Conservation (phyloP, 2,888 invertebrate genomes). For the Odontocolon sp. region DNA sequence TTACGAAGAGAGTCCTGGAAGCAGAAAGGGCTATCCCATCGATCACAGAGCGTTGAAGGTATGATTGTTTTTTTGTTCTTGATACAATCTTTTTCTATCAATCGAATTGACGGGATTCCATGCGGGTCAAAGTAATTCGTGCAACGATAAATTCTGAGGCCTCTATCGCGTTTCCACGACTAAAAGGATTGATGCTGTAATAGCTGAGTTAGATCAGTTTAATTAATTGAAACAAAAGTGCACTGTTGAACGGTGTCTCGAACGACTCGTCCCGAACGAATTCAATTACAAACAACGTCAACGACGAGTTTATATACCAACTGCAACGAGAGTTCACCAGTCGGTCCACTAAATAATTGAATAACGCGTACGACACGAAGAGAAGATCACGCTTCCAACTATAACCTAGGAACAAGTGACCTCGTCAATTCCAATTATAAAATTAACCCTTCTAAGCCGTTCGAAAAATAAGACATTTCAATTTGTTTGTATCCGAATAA, state of each 20-base stretch:
- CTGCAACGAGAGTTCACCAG: neutral
- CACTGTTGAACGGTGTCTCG: constrained; percentile 50
- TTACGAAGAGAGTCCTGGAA: constrained; percentile 84
- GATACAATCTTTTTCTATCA: constrained; percentile 1
- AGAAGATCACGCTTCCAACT: constrained; percentile 24
- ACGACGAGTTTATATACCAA: constrained; percentile 15
- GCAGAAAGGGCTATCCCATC: constrained; percentile 77
- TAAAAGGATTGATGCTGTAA: constrained; percentile 45
- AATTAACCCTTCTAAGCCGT: too few relatives aligned
- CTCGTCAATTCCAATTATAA: constrained; percentile 19
- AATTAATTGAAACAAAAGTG: constrained; percentile 60
- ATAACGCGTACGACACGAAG: constrained; percentile 37
- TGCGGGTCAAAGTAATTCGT: constrained; percentile 18
- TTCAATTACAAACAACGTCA: constrained; percentile 68
- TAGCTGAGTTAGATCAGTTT: constrained; percentile 49
- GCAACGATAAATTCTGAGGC: constrained; percentile 3
- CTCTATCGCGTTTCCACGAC: constrained; percentile 24
- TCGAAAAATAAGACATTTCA: constrained; percentile 4
- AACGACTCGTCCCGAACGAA: constrained; percentile 68
- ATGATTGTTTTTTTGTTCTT: constrained; percentile 42
- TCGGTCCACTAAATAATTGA: constrained; percentile 49
- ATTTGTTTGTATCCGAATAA: too few relatives aligned
- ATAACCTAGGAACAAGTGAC: constrained; percentile 14
- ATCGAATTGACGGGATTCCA: constrained; percentile 1
- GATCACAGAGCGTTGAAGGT: constrained; percentile 79